These are phyloP conservation scores for Varanus komodoensis DNA, from an alignment of 2,113 vertebrate genomes.

Conservation along the genomic window DNA sequence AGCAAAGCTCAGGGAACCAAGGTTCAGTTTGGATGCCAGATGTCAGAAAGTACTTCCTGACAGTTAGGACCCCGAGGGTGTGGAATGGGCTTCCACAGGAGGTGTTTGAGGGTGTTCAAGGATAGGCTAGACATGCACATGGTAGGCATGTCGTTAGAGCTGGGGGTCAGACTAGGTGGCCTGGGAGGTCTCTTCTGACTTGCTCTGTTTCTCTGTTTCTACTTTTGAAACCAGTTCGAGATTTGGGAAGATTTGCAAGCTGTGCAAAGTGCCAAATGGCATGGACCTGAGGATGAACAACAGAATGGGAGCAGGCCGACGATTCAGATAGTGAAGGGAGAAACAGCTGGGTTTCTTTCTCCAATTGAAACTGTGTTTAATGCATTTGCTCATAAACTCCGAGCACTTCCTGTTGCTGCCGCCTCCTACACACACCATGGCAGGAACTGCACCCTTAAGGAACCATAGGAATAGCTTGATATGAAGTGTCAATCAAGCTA, in stretches of 20 bases:
- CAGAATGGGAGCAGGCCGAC: conserved; percentile 49
- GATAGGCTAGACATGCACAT: too few species aligned
- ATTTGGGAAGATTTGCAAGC: conserved; percentile 57
- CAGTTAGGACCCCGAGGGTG: too few species aligned
- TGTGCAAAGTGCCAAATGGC: conserved; percentile 49
- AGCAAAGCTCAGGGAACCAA: too few species aligned
- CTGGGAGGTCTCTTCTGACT: too few species aligned
- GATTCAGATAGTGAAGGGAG: conserved; percentile 68
- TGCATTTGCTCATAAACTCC: conserved; percentile 67
- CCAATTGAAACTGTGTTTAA: conserved; percentile 58
- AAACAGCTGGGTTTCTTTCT: conserved; percentile 70
- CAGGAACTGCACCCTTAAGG: conserved; percentile 68
- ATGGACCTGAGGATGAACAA: conserved; percentile 60
- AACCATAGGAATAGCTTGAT: conserved; percentile 77
- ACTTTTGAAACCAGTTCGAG: conserved; percentile 52
- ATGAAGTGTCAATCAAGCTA: conserved; percentile 78
- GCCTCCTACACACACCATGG: conserved; percentile 48
- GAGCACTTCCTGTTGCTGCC: conserved; percentile 72
- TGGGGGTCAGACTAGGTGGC: too few species aligned
- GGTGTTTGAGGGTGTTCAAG: too few species aligned
- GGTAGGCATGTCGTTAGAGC: too few species aligned
- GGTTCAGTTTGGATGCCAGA: too few species aligned
- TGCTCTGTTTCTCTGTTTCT: too few species aligned
- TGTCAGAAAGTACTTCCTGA: too few species aligned
- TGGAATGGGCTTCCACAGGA: too few species aligned